Evolutionary conservation across 2,888 invertebrate species (phyloP).

Genomic region (Macaria liturata): DNA sequence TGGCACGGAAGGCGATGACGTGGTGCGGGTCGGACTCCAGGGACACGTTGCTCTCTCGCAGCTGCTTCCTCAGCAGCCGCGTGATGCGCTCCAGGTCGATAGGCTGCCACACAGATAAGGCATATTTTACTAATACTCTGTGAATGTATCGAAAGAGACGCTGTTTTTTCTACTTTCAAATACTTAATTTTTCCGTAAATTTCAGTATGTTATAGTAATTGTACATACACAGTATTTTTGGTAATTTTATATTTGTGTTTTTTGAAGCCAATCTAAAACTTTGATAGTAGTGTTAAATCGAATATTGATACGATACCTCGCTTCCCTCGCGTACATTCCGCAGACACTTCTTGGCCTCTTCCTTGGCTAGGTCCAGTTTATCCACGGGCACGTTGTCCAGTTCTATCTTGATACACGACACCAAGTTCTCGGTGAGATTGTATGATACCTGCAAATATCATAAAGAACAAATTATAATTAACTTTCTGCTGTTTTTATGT

Average conservation of each 20-base stretch:
- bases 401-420: constrained; percentile 86
- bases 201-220: too few relatives aligned
- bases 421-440: constrained; percentile 88
- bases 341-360: constrained; percentile 73
- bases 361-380: constrained; percentile 85
- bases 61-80: constrained; percentile 88
- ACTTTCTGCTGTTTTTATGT: too few relatives aligned
- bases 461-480: too few relatives aligned
- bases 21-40: constrained; percentile 91
- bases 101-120: constrained; percentile 35
- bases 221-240: too few relatives aligned
- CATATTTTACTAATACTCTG: too few relatives aligned
- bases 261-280: too few relatives aligned
- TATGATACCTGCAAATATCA: constrained; percentile 82
- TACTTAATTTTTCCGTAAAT: too few relatives aligned
- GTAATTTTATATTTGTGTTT: too few relatives aligned
- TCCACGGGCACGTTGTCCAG: constrained; percentile 89
- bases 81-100: constrained; percentile 90
- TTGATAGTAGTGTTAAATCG: not conserved
- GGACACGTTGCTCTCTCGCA: constrained; percentile 86
- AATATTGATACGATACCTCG: constrained; percentile 42
- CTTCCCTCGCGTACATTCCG: constrained; percentile 50
- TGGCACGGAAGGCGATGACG: constrained; percentile 88
- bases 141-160: too few relatives aligned
- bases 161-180: too few relatives aligned